Evolutionary conservation across 64 coral and sea anemone species (phyloP), one percentile per base, ranked within the genome.

Genomic region (Astreopora myriophthalma): DNA sequence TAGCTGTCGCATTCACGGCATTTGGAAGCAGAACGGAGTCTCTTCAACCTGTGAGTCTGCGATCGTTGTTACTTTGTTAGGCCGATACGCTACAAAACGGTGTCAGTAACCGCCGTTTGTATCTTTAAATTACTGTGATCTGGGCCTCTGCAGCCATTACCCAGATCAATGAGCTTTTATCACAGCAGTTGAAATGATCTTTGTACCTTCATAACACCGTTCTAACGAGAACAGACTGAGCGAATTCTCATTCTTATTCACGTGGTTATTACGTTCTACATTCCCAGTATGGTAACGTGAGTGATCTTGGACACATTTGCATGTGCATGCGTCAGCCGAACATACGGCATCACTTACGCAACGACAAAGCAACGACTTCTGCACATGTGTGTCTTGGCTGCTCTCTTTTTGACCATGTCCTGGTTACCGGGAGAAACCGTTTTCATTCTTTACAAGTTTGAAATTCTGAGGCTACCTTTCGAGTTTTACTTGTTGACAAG

Each of bases 401-500:
- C 75, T 39, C 81, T 90, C 17, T 90, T 82, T 28, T 48, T 90
- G 8, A 80, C 88, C 17, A 63, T 90, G 19, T 90, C 57, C 23
- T 90, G 88, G 88, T 66, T 90, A 25, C 88, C 88, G 10, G 33
- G 75, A 49, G 88, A 90, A 58, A 73, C 65, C 0, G 81, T 80
- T 38, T 90, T 90, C 6, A 81, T 90, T n/a, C 38, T 65, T 13
- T 90, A 52, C 52, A 81, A 55, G 51, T 55, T 55, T 55, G 51
- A 55, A 55, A 19, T 55, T 0, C 51, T 55, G 13, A 55, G 51
- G 19, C 40, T 90, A 29, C 62, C 74, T 29, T 90, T 90, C 35
- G 78, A 32, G 17, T 24, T 72, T 5, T 71, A 64, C 63, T 39
- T 90, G n/a, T 67, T 81, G 33, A 46, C 78, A 19, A 82, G 64